Evolutionary conservation across 2,113 vertebrate species (phyloP).

Genomic region (Fukomys damarensis): DNA sequence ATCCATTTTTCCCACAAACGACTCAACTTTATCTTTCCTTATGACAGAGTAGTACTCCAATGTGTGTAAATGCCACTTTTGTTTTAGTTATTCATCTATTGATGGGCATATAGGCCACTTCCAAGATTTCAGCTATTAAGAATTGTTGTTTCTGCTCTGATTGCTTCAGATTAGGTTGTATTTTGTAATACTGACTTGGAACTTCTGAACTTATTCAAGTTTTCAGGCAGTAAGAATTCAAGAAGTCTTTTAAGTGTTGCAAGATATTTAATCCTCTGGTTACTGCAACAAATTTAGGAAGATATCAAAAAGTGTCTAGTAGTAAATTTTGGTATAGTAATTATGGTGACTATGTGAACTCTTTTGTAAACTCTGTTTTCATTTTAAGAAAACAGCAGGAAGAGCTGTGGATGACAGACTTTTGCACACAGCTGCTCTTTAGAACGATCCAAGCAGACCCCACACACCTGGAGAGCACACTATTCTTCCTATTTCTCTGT

Average conservation of each 20-base stretch:
- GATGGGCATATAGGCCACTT: neutral
- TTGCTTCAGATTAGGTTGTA: neutral
- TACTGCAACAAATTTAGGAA: neutral
- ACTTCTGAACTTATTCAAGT: neutral
- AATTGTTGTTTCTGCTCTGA: neutral
- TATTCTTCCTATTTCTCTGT: neutral
- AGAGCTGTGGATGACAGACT: neutral
- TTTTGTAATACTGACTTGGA: constrained; percentile 2
- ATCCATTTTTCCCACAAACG: neutral
- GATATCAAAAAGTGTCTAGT: neutral
- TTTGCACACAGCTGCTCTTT: neutral
- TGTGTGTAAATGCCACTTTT: neutral
- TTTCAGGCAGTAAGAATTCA: neutral
- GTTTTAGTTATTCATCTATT: neutral
- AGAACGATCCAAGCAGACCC: neutral
- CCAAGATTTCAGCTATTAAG: neutral
- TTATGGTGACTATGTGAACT: neutral
- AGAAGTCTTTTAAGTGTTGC: neutral
- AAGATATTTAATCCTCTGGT: neutral
- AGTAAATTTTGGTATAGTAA: neutral
- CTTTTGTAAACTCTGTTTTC: neutral
- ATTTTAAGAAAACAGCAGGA: neutral
- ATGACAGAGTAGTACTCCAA: neutral
- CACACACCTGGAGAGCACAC: neutral
- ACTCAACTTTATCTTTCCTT: neutral